Evolutionary conservation across 30 jellyfish, hydroid and myxozoan species (phyloP).

Genomic region (Hydractinia echinata): DNA sequence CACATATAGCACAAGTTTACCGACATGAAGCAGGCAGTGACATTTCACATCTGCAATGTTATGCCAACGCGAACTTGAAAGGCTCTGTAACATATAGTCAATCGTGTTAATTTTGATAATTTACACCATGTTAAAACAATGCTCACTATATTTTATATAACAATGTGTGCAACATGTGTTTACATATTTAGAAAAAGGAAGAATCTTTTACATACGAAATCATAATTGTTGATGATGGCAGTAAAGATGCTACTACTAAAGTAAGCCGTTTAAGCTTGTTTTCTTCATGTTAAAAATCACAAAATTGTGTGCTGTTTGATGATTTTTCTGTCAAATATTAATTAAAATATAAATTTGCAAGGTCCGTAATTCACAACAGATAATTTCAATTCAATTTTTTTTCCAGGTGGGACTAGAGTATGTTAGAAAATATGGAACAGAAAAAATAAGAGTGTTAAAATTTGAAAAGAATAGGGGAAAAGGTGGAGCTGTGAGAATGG

Average conservation of each 20-base stretch:
- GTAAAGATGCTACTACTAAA: slow-evolving; percentile 76
- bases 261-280: slow-evolving; percentile 19
- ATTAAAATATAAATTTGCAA: neutral
- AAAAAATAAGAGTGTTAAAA: slow-evolving; percentile 76
- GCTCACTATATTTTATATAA: neutral
- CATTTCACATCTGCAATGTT: too few species aligned
- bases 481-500: slow-evolving; percentile 99
- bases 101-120: neutral
- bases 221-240: slow-evolving; percentile 91
- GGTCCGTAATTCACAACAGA: neutral
- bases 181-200: slow-evolving; percentile 44
- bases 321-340: too few species aligned
- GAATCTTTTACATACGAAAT: slow-evolving; percentile 63
- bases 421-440: slow-evolving; percentile 44
- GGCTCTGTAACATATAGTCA: neutral
- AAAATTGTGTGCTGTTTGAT: neutral
- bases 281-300: neutral
- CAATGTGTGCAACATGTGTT: neutral
- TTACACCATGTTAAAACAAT: neutral
- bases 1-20: too few species aligned
- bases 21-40: too few species aligned
- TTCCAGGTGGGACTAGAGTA: slow-evolving; percentile 65
- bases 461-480: slow-evolving; percentile 83
- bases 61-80: too few species aligned
- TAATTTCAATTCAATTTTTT: neutral